Conservation (phyloP, 2,113 vertebrate genomes). For the Chauna torquata region DNA sequence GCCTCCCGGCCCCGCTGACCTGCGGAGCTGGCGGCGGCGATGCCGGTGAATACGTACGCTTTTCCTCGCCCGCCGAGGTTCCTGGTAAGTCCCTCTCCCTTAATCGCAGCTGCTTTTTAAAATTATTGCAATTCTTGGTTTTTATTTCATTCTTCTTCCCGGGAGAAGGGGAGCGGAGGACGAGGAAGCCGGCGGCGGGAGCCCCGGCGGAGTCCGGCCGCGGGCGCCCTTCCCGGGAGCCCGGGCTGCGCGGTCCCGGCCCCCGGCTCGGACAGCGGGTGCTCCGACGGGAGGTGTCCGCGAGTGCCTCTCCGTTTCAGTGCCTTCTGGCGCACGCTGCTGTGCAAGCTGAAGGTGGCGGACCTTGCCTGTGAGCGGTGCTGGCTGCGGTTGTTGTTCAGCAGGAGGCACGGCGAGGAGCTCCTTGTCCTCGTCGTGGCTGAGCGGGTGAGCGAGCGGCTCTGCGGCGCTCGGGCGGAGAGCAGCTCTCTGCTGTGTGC, state of each 20-base stretch:
- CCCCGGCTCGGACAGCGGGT: accelerated
- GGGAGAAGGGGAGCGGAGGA: background rate
- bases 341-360: background rate
- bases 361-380: accelerated
- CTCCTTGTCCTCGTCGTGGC: accelerated
- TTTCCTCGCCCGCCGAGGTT: background rate
- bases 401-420: background rate
- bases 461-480: background rate
- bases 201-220: background rate
- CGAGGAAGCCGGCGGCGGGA: background rate
- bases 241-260: accelerated
- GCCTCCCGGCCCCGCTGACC: accelerated
- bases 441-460: background rate
- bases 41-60: background rate
- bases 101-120: background rate
- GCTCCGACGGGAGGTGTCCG: no score
- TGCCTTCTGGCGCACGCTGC: accelerated
- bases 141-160: accelerated
- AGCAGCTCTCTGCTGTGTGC: background rate
- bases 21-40: background rate
- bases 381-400: accelerated
- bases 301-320: no score
- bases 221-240: background rate
- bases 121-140: background rate
- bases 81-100: background rate